phyloP scores from a whole-genome alignment of 1,140 invertebrate species.

The Cyphomyrmex costatus region DNA sequence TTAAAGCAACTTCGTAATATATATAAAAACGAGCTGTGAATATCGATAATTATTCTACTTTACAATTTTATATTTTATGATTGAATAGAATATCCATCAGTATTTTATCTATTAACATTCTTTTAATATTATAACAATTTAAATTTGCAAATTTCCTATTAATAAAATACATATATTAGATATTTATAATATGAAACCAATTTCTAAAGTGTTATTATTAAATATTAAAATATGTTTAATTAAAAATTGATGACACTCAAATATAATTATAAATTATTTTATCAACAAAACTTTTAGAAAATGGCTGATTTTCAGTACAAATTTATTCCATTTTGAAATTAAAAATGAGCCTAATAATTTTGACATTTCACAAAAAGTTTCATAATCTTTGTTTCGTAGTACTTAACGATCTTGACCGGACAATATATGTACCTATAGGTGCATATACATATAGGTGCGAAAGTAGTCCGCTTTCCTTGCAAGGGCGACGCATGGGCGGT shows the following conservation, averaged over 20 bases:
- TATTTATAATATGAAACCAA: neutral
- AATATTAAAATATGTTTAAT: neutral
- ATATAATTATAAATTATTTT: neutral
- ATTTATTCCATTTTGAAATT: neutral
- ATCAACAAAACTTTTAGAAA: neutral
- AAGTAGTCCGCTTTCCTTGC: constrained; percentile 61
- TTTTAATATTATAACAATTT: neutral
- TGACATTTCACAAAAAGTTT: constrained; percentile 2
- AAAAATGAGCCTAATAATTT: neutral
- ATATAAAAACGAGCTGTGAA: too few species aligned
- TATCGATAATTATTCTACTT: too few species aligned
- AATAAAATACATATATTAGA: neutral
- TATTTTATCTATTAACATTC: neutral
- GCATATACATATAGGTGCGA: too few species aligned
- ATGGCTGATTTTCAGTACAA: neutral
- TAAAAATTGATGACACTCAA: neutral
- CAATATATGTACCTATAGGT: too few species aligned
- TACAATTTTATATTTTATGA: neutral
- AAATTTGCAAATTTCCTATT: neutral
- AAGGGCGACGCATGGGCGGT: constrained; percentile 45
- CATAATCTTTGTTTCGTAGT: constrained; percentile 40
- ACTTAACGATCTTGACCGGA: constrained; percentile 62
- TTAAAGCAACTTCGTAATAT: too few species aligned
- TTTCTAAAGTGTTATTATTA: neutral
- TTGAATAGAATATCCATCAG: neutral